Evolutionary conservation across 2,113 vertebrate genomes (phyloP), one percentile per base, ranked within the genome.

Genomic region (Pholis gunnellus): DNA sequence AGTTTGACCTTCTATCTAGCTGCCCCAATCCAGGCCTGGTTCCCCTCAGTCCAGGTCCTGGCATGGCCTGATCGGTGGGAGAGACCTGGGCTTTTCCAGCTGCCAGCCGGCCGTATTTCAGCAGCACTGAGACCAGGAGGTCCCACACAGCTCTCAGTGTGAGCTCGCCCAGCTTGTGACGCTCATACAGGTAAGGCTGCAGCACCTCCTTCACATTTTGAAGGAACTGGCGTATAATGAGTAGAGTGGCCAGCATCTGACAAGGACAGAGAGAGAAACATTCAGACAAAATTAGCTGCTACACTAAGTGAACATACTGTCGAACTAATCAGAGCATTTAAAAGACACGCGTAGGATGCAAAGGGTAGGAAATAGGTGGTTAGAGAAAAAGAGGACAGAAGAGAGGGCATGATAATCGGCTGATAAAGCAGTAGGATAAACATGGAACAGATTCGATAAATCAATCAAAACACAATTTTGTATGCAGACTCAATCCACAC

Each of bases 181-280:
- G 96, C 50, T 96, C 96, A 38, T 97, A 97, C 52, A 99, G 90
- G 84, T 99, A 97, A 5, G 98, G 98, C 95, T 99, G 98, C 9
- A 98, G 95, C 72, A 97, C 97, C 90, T 99, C 98, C 27, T 97
- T 96, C 82, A 99, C 84, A 25, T 99, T 99, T 93, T 98, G 97
- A 86, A 99, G 95, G 90, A 99, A 96, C 95, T 99, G 98, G 15
- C 98, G 97, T 15, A 98, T 99, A 89, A 99, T 96, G 90, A 99
- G 96, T 83, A 99, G 96, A 25, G 97, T 98, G 89, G 98, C 98
- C 94, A 99, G 94, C 97, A 97, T 99, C 98, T 99, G 80, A 15
- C 42, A 60, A 31, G 17, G 20, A 82, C 31, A 73, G 69, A 61
- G 69, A 61, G 27, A 72, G 40, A 44, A 57, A 54, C 8, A 44